These are phyloP conservation scores for Lutraria rhynchaena DNA, from an alignment of 1,140 invertebrate species.

Conservation along the genomic window DNA sequence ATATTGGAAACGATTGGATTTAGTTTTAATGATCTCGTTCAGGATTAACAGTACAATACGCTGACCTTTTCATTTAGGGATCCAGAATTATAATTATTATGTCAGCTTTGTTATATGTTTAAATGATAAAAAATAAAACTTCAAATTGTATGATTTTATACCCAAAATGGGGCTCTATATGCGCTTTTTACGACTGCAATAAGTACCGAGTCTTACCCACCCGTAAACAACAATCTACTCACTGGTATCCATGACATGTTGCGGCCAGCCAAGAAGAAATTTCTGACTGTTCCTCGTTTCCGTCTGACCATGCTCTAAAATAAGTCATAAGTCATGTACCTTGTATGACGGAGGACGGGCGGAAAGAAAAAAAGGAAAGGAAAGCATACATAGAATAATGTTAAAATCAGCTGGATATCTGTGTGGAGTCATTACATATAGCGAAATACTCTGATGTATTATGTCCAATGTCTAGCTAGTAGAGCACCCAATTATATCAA, in stretches of 20 bases:
- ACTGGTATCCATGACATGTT: conserved; percentile 81
- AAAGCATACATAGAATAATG: too few relatives aligned
- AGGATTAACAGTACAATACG: too few relatives aligned
- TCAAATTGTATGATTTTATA: background rate
- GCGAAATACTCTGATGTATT: too few relatives aligned
- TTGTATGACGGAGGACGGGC: too few relatives aligned
- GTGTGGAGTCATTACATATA: too few relatives aligned
- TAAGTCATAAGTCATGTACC: too few relatives aligned
- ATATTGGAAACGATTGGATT: conserved; percentile 1
- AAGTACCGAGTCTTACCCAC: too few relatives aligned
- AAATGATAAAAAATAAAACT: background rate
- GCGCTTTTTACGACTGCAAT: background rate
- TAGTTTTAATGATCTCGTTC: background rate
- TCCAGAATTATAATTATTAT: background rate
- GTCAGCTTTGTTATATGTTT: background rate
- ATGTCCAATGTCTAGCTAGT: too few relatives aligned
- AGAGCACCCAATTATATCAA: too few relatives aligned
- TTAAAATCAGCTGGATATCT: too few relatives aligned
- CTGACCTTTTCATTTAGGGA: too few relatives aligned
- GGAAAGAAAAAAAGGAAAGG: too few relatives aligned
- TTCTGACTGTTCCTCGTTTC: conserved; percentile 82
- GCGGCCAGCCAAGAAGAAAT: conserved; percentile 85
- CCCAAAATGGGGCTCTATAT: background rate
- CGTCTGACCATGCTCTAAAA: conserved; percentile 82
- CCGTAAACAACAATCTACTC: conserved; percentile 49